Base-by-base conservation (phyloP, 2,888 invertebrate species). In the Dicranocentrus wangi region DNA sequence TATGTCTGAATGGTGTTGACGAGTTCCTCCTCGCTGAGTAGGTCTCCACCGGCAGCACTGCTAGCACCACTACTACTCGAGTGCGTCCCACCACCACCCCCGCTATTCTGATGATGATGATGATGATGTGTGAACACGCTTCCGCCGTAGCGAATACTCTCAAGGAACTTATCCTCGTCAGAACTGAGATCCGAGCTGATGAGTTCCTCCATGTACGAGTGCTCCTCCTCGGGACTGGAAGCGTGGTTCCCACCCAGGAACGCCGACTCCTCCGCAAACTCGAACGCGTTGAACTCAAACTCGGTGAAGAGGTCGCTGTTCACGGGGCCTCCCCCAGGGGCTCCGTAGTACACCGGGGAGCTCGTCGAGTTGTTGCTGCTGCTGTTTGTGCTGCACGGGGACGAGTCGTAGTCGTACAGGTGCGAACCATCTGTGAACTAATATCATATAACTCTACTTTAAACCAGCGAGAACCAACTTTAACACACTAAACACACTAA, bases 131-230 rank as follows among this genome's bases (percentile, higher is more conserved):
- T 42, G 13, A 32, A 32, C 32, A 32, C 51, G 15, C 63, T 25
- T 47, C 72, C 47, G 47, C 76, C 28, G n/a, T 39, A 80, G 21
- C 85, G 79, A 61, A 86, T 86, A 15, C 84, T 83, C 55, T 86
- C 86, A 55, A 86, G 68, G 68, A 86, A 84, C 65, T 86, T 84
- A 61, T 86, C 86, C 27, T 83, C 84, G 60, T 85, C 83, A 10
- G 32, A 32, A 17, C 53, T 53, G 21, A 69, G n/a, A 17, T 69
- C 69, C 10, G 27, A 27, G 1, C 53, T 53, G 13, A 69, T 51
- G 7, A 69, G 32, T 2, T 83, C 84, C 66, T 83, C 85, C 39
- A 84, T 72, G 61, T 80, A 82, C 80, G 82, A 82, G 43, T 60
- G 71, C 27, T 84, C 77, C 61, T 73, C 55, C 10, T 53, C 53